Conservation (phyloP, 1,140 invertebrate genomes). For the Drosophila punjabiensis region DNA sequence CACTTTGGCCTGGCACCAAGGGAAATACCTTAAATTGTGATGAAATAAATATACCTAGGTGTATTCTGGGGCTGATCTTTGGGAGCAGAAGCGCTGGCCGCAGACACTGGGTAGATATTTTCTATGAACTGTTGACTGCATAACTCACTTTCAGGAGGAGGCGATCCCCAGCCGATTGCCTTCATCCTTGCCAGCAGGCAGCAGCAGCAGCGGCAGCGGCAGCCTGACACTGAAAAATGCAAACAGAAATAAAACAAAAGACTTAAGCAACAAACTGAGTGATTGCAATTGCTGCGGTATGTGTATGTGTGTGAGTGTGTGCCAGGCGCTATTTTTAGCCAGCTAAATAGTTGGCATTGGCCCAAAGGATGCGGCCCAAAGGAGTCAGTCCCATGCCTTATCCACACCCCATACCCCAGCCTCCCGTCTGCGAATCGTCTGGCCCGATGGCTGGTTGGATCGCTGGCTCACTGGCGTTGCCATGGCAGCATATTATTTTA, state of each 20-base stretch:
- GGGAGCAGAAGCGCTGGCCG: neutral
- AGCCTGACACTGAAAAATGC: conserved; percentile 80
- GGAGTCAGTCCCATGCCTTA: conserved; percentile 35
- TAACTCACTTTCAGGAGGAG: conserved; percentile 71
- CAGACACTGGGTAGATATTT: conserved; percentile 52
- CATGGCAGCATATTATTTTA: conserved; percentile 84
- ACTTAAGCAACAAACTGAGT: conserved; percentile 83
- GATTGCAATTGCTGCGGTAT: conserved; percentile 79
- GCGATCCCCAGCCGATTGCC: conserved; percentile 66
- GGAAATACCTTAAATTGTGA: conserved; percentile 64
- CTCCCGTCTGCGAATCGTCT: conserved; percentile 39
- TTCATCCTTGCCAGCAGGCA: conserved; percentile 20
- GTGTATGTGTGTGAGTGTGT: conserved; percentile 49
- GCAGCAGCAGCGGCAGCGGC: conserved; percentile 19
- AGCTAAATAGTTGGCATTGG: conserved; percentile 81
- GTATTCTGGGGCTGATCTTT: conserved; percentile 42
- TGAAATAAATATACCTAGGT: conserved; percentile 64
- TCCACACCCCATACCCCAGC: conserved; percentile 15
- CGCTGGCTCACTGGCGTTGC: conserved; percentile 38
- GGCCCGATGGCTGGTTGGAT: conserved; percentile 15
- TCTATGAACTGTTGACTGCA: conserved; percentile 81
- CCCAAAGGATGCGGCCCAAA: conserved; percentile 73
- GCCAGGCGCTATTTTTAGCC: conserved; percentile 73
- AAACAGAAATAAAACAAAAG: conserved; percentile 84
- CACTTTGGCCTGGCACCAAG: conserved; percentile 16